Evolutionary conservation across 2,888 invertebrate species (phyloP).

Genomic region (Andrena flavipes): DNA sequence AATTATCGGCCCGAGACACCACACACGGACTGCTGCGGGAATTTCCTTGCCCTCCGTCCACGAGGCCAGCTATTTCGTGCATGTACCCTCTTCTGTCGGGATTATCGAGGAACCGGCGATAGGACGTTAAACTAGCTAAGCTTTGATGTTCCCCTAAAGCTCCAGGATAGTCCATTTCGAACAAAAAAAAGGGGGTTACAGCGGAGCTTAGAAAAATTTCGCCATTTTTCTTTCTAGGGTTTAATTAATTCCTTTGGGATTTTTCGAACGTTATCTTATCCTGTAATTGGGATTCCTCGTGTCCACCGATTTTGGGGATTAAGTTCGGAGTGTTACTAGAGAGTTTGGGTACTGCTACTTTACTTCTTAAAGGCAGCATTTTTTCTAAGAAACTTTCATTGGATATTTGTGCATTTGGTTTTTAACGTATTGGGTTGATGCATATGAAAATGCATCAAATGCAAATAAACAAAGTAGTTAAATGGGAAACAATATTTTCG

Average conservation of each 20-base stretch:
- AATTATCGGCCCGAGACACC: constrained; percentile 68
- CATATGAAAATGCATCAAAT: too few species aligned
- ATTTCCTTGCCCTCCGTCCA: constrained; percentile 61
- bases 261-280: background rate
- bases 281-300: background rate
- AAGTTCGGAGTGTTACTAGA: too few species aligned
- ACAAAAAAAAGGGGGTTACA: background rate
- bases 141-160: constrained; percentile 8
- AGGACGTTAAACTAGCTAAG: background rate
- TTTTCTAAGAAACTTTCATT: too few species aligned
- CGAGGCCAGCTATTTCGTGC: constrained; percentile 52
- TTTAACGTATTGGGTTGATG: too few species aligned
- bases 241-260: background rate
- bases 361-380: too few species aligned
- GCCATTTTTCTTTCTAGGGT: background rate
- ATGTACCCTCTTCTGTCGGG: constrained; percentile 43
- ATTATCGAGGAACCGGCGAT: constrained; percentile 37
- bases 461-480: too few species aligned
- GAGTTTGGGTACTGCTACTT: too few species aligned
- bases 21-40: constrained; percentile 60
- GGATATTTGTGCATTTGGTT: too few species aligned
- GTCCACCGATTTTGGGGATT: background rate
- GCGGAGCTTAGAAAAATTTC: background rate
- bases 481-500: too few species aligned
- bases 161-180: background rate